Conservation (phyloP, 1,140 invertebrate species). For the Metopolophium dirhodum region DNA sequence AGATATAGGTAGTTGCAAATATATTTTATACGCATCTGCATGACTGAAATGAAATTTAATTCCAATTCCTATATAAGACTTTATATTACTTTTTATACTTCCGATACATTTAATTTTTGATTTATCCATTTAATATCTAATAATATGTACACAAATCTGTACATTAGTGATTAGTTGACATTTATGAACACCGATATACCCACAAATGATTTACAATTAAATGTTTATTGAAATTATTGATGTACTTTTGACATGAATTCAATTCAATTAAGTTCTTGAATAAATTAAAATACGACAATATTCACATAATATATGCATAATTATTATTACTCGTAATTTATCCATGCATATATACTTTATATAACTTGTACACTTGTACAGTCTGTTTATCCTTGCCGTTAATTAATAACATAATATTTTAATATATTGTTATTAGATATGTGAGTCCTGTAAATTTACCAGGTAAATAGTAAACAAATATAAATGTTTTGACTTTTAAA, state of each 20-base stretch:
- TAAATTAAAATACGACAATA: not conserved
- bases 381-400: not conserved
- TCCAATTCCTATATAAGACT: not conserved
- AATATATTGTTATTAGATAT: not conserved
- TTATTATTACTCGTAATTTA: not conserved
- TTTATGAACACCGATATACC: not conserved
- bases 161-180: not conserved
- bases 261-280: not conserved
- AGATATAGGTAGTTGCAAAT: not conserved
- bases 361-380: no score
- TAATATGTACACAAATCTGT: not conserved
- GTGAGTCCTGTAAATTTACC: no score
- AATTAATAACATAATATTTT: not conserved
- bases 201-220: not conserved
- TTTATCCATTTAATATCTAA: not conserved
- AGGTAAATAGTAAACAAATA: no score
- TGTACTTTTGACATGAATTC: not conserved
- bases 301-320: not conserved
- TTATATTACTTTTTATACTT: not conserved
- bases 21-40: not conserved
- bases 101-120: not conserved
- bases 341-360: not conserved
- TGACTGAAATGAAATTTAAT: not conserved
- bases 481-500: no score
- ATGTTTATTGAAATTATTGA: constrained; percentile 11